phyloP scores from a whole-genome alignment of 2,113 vertebrate species.

The Alethe castanea region DNA sequence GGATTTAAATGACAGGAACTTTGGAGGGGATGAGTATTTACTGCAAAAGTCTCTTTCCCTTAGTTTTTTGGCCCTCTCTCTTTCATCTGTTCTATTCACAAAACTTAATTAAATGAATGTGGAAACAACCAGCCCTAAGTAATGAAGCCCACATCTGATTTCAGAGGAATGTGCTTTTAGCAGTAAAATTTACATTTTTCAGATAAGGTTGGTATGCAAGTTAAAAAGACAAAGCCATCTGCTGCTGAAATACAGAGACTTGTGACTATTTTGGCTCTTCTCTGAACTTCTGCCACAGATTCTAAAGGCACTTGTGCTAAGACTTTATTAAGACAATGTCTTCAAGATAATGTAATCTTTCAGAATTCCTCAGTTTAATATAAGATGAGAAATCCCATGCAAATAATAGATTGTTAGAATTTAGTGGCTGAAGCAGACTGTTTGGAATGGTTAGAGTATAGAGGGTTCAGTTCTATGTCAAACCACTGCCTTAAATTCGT shows the following conservation, averaged over 20 bases:
- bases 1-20: background rate
- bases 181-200: constrained; percentile 51
- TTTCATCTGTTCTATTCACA: background rate
- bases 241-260: background rate
- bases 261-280: background rate
- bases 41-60: background rate
- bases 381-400: background rate
- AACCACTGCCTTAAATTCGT: background rate
- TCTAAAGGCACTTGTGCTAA: background rate
- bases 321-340: background rate
- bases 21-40: background rate
- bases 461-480: background rate
- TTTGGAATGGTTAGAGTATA: background rate
- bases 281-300: background rate
- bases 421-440: background rate
- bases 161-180: constrained; percentile 57
- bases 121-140: background rate
- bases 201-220: constrained; percentile 55
- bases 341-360: background rate
- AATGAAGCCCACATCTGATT: constrained; percentile 31
- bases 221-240: constrained; percentile 26
- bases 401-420: background rate
- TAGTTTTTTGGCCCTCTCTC: background rate
- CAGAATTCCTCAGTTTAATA: background rate
- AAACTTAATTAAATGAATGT: constrained; percentile 22